Conservation (phyloP, 2,113 vertebrate genomes). For the Mustela lutreola region DNA sequence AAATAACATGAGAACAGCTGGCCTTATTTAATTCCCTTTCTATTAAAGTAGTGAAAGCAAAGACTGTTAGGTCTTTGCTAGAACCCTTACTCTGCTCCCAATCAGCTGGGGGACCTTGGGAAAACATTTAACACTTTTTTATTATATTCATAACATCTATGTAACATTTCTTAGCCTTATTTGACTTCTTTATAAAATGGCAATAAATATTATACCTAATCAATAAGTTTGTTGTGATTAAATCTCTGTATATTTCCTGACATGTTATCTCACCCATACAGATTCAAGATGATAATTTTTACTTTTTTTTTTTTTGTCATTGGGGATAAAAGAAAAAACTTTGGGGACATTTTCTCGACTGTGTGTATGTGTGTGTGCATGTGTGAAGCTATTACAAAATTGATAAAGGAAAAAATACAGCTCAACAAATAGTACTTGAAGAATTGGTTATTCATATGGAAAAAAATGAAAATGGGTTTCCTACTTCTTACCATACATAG, state of each 20-base stretch:
- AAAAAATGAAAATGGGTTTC: conserved; percentile 78
- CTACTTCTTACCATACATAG: conserved; percentile 68
- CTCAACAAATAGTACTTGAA: conserved; percentile 67
- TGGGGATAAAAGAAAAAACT: not conserved
- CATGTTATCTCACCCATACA: not conserved
- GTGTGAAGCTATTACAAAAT: not conserved
- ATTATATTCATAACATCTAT: not conserved
- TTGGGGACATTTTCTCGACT: not conserved
- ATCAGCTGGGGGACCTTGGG: not conserved
- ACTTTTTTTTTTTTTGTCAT: not conserved
- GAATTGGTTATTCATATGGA: conserved; percentile 71
- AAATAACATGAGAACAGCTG: not conserved
- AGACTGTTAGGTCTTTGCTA: not conserved
- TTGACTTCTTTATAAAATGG: conserved; percentile 10
- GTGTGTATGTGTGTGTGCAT: not conserved
- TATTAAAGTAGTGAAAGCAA: not conserved
- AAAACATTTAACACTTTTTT: not conserved
- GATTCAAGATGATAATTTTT: not conserved
- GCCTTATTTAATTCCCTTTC: not conserved
- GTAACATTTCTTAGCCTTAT: not conserved
- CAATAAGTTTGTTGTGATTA: not conserved
- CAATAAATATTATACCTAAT: not conserved
- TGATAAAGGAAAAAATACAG: conserved; percentile 65
- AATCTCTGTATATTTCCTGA: not conserved
- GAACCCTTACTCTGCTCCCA: not conserved